Base-by-base conservation (phyloP, 2,888 invertebrate genomes). In the Noctua comes region DNA sequence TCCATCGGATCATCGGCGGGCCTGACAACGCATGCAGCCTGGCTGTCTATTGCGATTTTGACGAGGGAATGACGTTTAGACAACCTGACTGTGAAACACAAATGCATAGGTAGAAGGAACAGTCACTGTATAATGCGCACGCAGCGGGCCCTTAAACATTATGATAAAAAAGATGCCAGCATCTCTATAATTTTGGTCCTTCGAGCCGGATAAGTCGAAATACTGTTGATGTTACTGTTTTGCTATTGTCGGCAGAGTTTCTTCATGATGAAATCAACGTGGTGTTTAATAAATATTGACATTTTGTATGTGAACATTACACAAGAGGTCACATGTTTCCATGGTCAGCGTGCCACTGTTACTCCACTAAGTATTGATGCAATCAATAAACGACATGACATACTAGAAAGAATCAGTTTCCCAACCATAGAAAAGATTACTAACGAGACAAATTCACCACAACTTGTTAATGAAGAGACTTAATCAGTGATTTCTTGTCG, bases 311-410 rank as follows among this genome's bases (percentile, higher is more conserved):
- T 46, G 57, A 64, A 84, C 36, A 86, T 84, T 79, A 79, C 80
- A 51, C 79, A 79, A 86, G 84, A 70, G 69, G 31, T 73, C 74
- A 75, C 75, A 75, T 70, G 66, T 86, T 64, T n/a, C 70, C 84
- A 84, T 48, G 84, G 84, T 36, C 80, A 73, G 51, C 31, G 57
- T 73, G 70, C 70, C 84, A 86, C 54, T 80, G 84, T 21, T 80
- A 74, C 48, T 46, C 46, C 31, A 18, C 46, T 40, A 57, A 68
- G 83, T 83, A 77, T 72, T 86, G 66, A 75, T 69, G 84, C 80
- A 86, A 84, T 73, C 71, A 72, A 76, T 66, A 65, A 70, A 46
- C 46, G 40, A 66, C 48, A 72, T 71, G 69, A 36, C 48, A 66
- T 43, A 43, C 4, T 16, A 21, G 21, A 51, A 27, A 64, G 10